A percentile compares a stretch with the other conserved stretches of the same genome.
Conservation (phyloP, 1,140 invertebrate species). For the Cherax quadricarinatus region DNA sequence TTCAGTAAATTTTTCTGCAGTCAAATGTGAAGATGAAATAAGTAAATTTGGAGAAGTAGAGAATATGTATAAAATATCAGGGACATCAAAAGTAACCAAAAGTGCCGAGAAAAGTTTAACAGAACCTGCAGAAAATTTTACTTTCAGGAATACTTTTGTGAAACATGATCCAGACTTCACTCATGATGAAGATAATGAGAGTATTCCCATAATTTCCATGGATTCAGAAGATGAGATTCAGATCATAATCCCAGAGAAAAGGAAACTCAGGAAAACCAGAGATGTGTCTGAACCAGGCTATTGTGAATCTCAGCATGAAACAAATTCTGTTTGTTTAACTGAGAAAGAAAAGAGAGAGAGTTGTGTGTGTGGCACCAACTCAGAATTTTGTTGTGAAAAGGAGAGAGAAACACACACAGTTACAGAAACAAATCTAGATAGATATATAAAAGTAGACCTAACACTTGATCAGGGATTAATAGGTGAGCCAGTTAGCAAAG, state of each 20-base stretch:
- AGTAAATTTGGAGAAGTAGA: background rate
- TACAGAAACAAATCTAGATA: too few species aligned
- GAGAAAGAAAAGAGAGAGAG: background rate
- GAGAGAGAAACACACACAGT: background rate
- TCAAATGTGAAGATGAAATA: background rate
- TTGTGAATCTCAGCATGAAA: background rate
- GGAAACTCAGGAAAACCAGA: background rate
- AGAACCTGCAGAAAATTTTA: background rate
- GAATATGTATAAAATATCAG: background rate
- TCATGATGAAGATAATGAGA: background rate
- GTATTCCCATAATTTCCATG: slow-evolving; percentile 34
- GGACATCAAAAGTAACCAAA: background rate
- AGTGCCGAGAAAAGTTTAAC: background rate
- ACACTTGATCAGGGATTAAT: background rate
- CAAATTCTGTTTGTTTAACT: background rate
- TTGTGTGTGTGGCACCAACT: background rate
- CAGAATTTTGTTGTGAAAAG: background rate
- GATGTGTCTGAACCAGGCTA: background rate
- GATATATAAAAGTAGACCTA: background rate
- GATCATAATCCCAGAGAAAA: slow-evolving; percentile 44
- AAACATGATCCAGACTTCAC: background rate
- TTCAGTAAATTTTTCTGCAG: background rate
- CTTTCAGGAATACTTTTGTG: background rate
- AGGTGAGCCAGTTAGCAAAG: too few species aligned
- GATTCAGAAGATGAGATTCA: slow-evolving; percentile 61